Evolutionary conservation across 2,113 vertebrate species (phyloP).

Genomic region (Micronisus gabar): DNA sequence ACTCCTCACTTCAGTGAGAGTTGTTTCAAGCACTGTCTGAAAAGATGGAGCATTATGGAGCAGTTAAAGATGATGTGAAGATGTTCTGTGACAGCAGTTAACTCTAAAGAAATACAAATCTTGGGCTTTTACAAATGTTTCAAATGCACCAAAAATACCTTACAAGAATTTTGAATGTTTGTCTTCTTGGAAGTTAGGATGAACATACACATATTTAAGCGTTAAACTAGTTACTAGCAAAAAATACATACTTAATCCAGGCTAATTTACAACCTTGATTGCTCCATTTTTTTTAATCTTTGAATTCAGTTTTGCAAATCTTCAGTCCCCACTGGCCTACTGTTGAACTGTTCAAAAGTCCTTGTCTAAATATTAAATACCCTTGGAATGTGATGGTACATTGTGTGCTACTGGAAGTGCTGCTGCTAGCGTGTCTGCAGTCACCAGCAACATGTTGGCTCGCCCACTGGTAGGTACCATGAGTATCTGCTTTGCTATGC

Average conservation of each 20-base stretch:
- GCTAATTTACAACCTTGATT: not conserved
- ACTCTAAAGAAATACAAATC: not conserved
- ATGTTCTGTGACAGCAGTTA: not conserved
- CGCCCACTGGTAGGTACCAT: not conserved
- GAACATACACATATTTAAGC: not conserved
- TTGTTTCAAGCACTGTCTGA: not conserved
- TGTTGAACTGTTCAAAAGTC: not conserved
- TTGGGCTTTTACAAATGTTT: not conserved
- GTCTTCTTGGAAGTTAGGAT: not conserved
- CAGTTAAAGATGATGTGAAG: not conserved
- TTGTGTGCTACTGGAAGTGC: not conserved
- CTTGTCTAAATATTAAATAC: conserved; percentile 50
- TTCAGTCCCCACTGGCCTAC: not conserved
- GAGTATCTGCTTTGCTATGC: not conserved
- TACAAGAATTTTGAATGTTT: not conserved
- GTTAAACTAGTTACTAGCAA: not conserved
- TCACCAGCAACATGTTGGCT: not conserved
- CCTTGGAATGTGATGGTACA: not conserved
- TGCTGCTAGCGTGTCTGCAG: not conserved
- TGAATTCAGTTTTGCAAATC: not conserved
- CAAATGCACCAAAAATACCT: not conserved
- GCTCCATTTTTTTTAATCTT: not conserved
- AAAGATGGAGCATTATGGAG: not conserved
- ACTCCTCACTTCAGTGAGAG: not conserved
- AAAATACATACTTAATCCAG: not conserved